These are phyloP conservation scores for Philaethria dido DNA, from an alignment of 2,888 invertebrate genomes.

Conservation along the genomic window DNA sequence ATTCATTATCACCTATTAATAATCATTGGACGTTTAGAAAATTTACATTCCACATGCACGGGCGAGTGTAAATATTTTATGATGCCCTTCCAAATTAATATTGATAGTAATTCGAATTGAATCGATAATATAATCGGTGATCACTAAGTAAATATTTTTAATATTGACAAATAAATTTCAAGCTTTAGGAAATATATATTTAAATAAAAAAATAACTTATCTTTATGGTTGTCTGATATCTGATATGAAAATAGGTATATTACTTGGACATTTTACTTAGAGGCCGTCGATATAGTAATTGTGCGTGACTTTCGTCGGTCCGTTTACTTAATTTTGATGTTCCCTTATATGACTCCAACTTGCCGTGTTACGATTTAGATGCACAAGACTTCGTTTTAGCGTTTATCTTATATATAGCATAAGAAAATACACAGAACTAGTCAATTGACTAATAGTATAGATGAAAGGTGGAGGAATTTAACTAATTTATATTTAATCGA, in stretches of 20 bases:
- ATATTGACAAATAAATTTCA: no score
- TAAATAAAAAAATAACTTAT: no score
- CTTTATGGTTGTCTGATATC: no score
- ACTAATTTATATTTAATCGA: neutral
- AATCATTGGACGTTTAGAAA: neutral
- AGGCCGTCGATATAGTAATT: neutral
- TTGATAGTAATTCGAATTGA: neutral
- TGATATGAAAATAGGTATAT: neutral
- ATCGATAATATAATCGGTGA: neutral
- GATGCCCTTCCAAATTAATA: slow-evolving; percentile 28
- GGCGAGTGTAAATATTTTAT: slow-evolving; percentile 26
- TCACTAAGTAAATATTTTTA: neutral
- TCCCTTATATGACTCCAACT: slow-evolving; percentile 50
- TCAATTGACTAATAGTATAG: slow-evolving; percentile 56
- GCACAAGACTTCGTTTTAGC: slow-evolving; percentile 63
- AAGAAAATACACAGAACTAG: slow-evolving; percentile 50
- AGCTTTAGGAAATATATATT: neutral
- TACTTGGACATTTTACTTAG: neutral
- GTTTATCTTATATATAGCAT: slow-evolving; percentile 55
- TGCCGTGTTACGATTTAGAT: slow-evolving; percentile 63
- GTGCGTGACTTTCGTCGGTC: slow-evolving; percentile 31
- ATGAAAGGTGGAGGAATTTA: slow-evolving; percentile 10
- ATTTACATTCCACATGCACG: slow-evolving; percentile 26
- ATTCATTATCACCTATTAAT: neutral
- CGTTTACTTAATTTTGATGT: slow-evolving; percentile 42